phyloP scores from a whole-genome alignment of 2,888 invertebrate genomes.

The Loripinus fragilis region DNA sequence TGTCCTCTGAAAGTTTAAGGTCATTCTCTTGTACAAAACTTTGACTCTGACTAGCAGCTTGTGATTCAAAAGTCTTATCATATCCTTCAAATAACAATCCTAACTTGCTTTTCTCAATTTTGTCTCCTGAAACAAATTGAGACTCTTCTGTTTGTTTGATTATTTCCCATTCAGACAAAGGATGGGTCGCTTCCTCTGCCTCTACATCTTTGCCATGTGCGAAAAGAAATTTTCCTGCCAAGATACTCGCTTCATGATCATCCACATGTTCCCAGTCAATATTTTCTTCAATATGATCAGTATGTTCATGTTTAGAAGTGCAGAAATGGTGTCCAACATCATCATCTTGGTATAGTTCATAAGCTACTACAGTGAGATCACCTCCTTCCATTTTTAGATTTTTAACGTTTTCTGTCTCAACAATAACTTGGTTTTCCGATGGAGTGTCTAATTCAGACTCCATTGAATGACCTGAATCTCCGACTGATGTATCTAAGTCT shows the following conservation, averaged over 20 bases:
- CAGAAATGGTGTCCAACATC: conserved; percentile 13
- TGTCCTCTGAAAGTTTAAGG: neutral
- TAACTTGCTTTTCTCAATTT: neutral
- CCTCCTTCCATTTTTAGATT: neutral
- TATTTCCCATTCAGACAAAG: conserved; percentile 4
- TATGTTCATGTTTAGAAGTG: neutral
- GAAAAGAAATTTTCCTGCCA: conserved; percentile 48
- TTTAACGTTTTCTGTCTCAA: neutral
- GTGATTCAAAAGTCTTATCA: neutral
- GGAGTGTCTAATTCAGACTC: neutral
- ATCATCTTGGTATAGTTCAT: conserved; percentile 4
- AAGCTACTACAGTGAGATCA: neutral
- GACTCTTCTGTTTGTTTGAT: conserved; percentile 8
- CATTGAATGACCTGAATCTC: neutral
- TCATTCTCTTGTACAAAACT: neutral
- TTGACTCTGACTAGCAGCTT: neutral
- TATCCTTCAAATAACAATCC: neutral
- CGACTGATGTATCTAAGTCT: neutral
- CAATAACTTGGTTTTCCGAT: neutral
- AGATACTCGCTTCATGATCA: conserved; percentile 37
- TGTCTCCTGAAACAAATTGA: neutral
- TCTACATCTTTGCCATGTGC: conserved; percentile 19
- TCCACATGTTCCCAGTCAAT: conserved; percentile 12
- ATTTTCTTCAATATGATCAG: neutral
- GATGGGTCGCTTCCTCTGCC: neutral